These are phyloP conservation scores for Sphaerophoria rueppellii DNA, from an alignment of 2,888 invertebrate genomes.

Conservation along the genomic window DNA sequence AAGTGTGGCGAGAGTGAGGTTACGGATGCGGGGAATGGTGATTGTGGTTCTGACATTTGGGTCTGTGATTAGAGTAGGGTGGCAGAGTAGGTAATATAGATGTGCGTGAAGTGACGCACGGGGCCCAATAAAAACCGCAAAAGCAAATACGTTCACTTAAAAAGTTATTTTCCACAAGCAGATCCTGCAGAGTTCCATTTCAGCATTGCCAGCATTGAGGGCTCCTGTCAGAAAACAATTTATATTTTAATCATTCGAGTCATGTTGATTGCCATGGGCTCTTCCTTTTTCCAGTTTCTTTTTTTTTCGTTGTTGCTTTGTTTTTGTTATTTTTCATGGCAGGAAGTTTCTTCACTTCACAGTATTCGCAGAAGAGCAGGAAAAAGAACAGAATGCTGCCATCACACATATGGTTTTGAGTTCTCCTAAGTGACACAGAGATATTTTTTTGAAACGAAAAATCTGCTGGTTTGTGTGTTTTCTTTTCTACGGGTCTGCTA, in stretches of 20 bases:
- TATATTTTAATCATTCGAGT: conserved; percentile 72
- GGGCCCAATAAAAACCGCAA: conserved; percentile 19
- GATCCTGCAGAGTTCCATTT: conserved; percentile 24
- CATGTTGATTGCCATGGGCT: conserved; percentile 69
- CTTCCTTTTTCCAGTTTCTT: conserved; percentile 31
- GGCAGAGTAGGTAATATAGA: not conserved
- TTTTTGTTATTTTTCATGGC: not conserved
- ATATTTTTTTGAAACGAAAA: conserved; percentile 23
- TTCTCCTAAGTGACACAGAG: not conserved
- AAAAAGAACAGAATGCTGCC: not conserved
- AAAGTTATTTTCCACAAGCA: conserved; percentile 57
- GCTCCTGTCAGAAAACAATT: conserved; percentile 58
- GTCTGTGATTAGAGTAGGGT: conserved; percentile 1
- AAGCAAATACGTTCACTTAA: conserved; percentile 60
- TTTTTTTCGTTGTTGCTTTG: conserved; percentile 6
- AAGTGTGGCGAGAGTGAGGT: too few species aligned
- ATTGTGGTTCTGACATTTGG: not conserved
- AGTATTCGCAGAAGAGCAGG: not conserved
- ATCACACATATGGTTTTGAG: conserved; percentile 35
- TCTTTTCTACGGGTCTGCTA: conserved; percentile 7
- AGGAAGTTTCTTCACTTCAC: conserved; percentile 52
- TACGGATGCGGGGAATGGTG: not conserved
- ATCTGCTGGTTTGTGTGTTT: conserved; percentile 46
- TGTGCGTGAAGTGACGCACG: conserved; percentile 19
- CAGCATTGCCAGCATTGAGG: conserved; percentile 18